Evolutionary conservation across 2,888 invertebrate genomes (phyloP).

Genomic region (Chrysotoxum bicinctum): DNA sequence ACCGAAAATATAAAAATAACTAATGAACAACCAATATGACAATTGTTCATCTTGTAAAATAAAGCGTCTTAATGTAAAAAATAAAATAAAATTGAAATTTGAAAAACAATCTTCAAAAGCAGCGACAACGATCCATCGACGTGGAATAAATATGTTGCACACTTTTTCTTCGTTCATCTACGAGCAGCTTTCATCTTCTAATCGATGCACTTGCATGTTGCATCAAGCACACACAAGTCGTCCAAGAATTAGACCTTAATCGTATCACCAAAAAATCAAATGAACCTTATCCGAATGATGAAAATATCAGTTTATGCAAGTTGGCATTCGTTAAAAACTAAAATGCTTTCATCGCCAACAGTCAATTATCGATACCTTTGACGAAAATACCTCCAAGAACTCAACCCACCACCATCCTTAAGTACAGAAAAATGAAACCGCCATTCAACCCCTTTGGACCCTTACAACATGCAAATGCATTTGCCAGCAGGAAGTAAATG

Average conservation of each 20-base stretch:
- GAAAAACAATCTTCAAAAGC: constrained; percentile 52
- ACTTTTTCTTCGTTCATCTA: constrained; percentile 52
- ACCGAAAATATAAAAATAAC: neutral
- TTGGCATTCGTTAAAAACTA: constrained; percentile 54
- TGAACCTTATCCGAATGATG: constrained; percentile 25
- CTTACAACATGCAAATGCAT: constrained; percentile 42
- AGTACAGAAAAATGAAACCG: neutral
- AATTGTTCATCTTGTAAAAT: neutral
- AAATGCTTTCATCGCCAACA: constrained; percentile 44
- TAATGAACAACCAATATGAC: constrained; percentile 2
- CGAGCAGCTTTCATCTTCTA: constrained; percentile 48
- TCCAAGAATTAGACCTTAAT: constrained; percentile 41
- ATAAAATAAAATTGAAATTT: constrained; percentile 26
- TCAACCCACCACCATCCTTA: constrained; percentile 39
- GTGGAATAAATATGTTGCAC: constrained; percentile 70
- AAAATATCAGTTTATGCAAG: constrained; percentile 37
- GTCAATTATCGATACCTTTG: constrained; percentile 62
- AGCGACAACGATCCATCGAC: constrained; percentile 31
- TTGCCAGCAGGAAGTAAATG: constrained; percentile 44
- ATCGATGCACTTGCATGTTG: constrained; percentile 53
- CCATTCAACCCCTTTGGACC: constrained; percentile 23
- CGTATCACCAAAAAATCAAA: neutral
- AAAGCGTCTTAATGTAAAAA: neutral
- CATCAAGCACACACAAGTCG: neutral
- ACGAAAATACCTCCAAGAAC: constrained; percentile 5